phyloP scores from a whole-genome alignment of 64 coral and sea anemone genomes.

The Porites lutea region DNA sequence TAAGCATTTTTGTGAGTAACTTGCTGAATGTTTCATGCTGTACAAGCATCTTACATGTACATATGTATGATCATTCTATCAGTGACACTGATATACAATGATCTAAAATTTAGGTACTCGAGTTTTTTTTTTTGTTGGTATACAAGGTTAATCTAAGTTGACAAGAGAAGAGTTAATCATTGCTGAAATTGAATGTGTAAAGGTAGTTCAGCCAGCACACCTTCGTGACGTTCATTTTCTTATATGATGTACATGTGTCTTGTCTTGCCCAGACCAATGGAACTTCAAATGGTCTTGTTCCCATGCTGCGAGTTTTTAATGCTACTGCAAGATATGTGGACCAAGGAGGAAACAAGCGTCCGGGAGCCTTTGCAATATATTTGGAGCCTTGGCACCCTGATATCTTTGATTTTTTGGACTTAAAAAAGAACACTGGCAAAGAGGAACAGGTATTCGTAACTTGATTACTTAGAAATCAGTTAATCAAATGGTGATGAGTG shows the following conservation, averaged over 20 bases:
- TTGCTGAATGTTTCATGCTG: too few relatives aligned
- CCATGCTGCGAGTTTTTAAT: constrained; percentile 95
- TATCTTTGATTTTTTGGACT: constrained; percentile 91
- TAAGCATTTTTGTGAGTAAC: too few relatives aligned
- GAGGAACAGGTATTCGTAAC: constrained; percentile 80
- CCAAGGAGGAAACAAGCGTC: constrained; percentile 97
- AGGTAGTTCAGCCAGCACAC: too few relatives aligned
- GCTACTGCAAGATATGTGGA: constrained; percentile 98
- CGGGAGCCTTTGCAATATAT: constrained; percentile 97
- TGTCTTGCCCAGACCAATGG: constrained; percentile 88
- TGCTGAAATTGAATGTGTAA: too few relatives aligned
- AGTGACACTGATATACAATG: too few relatives aligned
- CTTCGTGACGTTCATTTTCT: background rate
- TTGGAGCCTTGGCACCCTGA: constrained; percentile 98
- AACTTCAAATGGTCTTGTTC: constrained; percentile 91
- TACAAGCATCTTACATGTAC: too few relatives aligned
- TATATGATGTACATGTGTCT: background rate
- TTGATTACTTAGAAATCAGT: background rate
- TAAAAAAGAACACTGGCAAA: constrained; percentile 97
- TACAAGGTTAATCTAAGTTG: too few relatives aligned
- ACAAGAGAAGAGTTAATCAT: too few relatives aligned
- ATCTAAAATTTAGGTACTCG: too few relatives aligned
- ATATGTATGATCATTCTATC: too few relatives aligned
- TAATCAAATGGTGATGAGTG: too few relatives aligned
- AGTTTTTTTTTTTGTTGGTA: too few relatives aligned